A percentile compares a stretch with the other conserved stretches of the same genome.
Evolutionary conservation across 1,140 invertebrate species (phyloP).

Genomic region (Heliothis subflexa): DNA sequence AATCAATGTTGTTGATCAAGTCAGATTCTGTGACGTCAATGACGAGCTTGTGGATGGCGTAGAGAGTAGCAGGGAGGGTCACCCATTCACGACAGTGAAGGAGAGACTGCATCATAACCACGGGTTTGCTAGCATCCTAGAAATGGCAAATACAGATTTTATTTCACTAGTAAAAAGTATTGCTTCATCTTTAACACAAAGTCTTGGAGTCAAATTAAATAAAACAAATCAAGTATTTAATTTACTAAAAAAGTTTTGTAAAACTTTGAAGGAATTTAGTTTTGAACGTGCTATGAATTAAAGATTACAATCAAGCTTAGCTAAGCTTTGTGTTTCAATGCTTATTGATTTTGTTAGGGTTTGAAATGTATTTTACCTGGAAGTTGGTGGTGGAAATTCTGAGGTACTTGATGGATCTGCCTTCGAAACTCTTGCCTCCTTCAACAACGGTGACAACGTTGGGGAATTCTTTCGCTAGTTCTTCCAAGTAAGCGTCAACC

Average conservation of each 20-base stretch:
- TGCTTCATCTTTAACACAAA: too few relatives aligned
- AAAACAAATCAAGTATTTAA: too few relatives aligned
- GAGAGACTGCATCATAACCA: conserved; percentile 87
- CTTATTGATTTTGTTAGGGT: too few relatives aligned
- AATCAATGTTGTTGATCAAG: conserved; percentile 74
- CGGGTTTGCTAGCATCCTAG: conserved; percentile 78
- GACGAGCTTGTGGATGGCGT: conserved; percentile 88
- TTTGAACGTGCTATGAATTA: too few relatives aligned
- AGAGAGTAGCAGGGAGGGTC: conserved; percentile 88
- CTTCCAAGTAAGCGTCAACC: conserved; percentile 83
- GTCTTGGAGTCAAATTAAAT: too few relatives aligned
- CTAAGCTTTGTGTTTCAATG: too few relatives aligned
- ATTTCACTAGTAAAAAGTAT: too few relatives aligned
- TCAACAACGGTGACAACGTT: conserved; percentile 71
- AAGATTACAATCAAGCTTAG: too few relatives aligned
- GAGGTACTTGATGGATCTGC: conserved; percentile 81
- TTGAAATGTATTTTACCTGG: conserved; percentile 69
- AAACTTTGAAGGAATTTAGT: too few relatives aligned
- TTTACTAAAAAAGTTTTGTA: too few relatives aligned
- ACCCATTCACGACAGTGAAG: conserved; percentile 89
- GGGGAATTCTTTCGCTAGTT: conserved; percentile 76
- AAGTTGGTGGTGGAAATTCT: conserved; percentile 86
- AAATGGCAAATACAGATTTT: neutral
- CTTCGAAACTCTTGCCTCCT: conserved; percentile 79
- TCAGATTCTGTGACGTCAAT: conserved; percentile 84